phyloP scores from a whole-genome alignment of 2,113 vertebrate species.

The Rousettus leschenaultii region DNA sequence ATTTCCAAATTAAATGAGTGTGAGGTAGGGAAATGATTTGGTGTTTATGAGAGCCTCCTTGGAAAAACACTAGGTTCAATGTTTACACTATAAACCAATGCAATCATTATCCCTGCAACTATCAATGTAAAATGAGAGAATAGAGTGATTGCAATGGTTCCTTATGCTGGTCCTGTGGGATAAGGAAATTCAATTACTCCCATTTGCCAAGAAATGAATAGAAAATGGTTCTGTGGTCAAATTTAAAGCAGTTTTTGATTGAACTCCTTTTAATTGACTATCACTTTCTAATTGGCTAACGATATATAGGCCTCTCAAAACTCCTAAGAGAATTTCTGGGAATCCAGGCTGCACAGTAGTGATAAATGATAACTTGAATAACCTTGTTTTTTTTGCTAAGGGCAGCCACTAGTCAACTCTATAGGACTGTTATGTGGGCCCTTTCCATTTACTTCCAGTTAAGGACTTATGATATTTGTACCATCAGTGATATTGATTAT shows the following conservation, averaged over 20 bases:
- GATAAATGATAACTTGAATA: conserved; percentile 55
- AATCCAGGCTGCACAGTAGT: conserved; percentile 20
- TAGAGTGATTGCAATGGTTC: conserved; percentile 5
- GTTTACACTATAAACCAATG: conserved; percentile 10
- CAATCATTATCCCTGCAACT: conserved; percentile 19
- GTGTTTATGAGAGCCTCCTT: conserved; percentile 41
- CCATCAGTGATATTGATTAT: conserved; percentile 14
- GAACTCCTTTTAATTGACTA: conserved; percentile 58
- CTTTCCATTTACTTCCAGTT: neutral
- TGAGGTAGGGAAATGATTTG: conserved; percentile 22
- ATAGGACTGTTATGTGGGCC: neutral
- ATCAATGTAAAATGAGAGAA: conserved; percentile 4
- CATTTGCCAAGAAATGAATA: conserved; percentile 32
- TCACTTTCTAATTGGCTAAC: conserved; percentile 66
- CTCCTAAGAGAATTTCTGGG: conserved; percentile 35
- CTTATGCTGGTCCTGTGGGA: conserved; percentile 14
- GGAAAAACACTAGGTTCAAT: conserved; percentile 25
- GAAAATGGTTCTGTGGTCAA: conserved; percentile 49
- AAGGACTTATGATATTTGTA: conserved; percentile 15
- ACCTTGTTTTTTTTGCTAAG: conserved; percentile 47
- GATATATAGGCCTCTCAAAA: conserved; percentile 31
- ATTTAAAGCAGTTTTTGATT: conserved; percentile 65
- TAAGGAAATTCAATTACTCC: conserved; percentile 37
- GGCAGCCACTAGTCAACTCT: neutral
- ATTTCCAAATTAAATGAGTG: conserved; percentile 44